Percentiles rank a stretch among this genome's conserved stretches.
These are phyloP conservation scores for Syrphus vitripennis DNA, from an alignment of 2,888 invertebrate species.

Conservation along the genomic window DNA sequence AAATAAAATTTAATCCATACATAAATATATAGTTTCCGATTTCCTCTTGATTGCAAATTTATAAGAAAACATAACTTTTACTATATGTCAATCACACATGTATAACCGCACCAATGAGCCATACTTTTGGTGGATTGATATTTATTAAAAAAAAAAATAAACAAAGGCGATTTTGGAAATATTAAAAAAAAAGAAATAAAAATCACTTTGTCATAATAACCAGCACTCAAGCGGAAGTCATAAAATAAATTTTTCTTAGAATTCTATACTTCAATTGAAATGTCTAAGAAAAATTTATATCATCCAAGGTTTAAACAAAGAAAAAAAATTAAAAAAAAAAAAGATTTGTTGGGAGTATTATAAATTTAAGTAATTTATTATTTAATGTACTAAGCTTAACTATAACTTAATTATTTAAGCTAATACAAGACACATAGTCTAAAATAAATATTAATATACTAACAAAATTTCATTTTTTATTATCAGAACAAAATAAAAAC, in stretches of 20 bases:
- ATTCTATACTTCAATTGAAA: background rate
- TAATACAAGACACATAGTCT: slow-evolving; percentile 65
- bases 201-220: background rate
- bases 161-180: background rate
- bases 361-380: slow-evolving; percentile 49
- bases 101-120: slow-evolving; percentile 54
- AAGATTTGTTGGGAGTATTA: slow-evolving; percentile 27
- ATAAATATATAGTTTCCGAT: slow-evolving; percentile 18
- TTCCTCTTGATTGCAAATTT: slow-evolving; percentile 46
- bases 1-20: background rate
- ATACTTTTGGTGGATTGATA: slow-evolving; percentile 51
- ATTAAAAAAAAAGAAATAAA: background rate
- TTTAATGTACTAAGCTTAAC: slow-evolving; percentile 55
- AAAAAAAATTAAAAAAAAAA: slow-evolving; percentile 4
- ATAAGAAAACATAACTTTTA: background rate
- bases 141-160: slow-evolving; percentile 14
- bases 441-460: slow-evolving; percentile 61
- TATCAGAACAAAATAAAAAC: slow-evolving; percentile 52
- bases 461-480: slow-evolving; percentile 70
- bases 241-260: slow-evolving; percentile 13
- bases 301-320: slow-evolving; percentile 14
- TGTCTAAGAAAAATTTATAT: slow-evolving; percentile 19
- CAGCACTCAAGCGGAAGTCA: slow-evolving; percentile 17
- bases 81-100: slow-evolving; percentile 41
- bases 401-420: slow-evolving; percentile 56